phyloP scores from a whole-genome alignment of 2,888 invertebrate genomes.

The Yponomeuta malinellus region DNA sequence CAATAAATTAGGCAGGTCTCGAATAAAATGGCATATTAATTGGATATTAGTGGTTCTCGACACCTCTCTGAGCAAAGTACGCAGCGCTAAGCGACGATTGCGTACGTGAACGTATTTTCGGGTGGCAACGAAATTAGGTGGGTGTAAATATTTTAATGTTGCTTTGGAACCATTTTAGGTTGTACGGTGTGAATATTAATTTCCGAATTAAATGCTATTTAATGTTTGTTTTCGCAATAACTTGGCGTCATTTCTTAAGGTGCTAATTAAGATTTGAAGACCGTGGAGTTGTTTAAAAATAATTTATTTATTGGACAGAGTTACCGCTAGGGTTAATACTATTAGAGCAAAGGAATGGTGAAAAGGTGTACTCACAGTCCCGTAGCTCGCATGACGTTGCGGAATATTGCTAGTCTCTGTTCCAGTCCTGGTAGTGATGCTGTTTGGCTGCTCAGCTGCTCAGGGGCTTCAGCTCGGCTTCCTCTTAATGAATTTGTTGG shows the following conservation, averaged over 20 bases:
- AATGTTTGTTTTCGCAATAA: constrained; percentile 24
- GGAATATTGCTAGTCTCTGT: too few relatives aligned
- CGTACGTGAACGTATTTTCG: constrained; percentile 44
- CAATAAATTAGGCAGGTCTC: constrained; percentile 63
- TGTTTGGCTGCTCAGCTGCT: too few relatives aligned
- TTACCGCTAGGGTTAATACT: too few relatives aligned
- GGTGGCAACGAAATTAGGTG: constrained; percentile 47
- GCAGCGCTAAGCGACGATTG: constrained; percentile 33
- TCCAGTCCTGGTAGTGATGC: too few relatives aligned
- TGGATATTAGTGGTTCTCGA: constrained; percentile 65
- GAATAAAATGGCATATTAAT: constrained; percentile 70
- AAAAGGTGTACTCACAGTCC: too few relatives aligned
- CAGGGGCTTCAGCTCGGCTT: too few relatives aligned
- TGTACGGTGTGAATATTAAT: constrained; percentile 42
- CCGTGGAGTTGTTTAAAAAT: too few relatives aligned
- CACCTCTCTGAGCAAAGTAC: constrained; percentile 44
- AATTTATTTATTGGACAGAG: too few relatives aligned
- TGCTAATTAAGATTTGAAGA: too few relatives aligned
- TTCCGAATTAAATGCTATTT: constrained; percentile 30
- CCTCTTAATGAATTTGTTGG: too few relatives aligned
- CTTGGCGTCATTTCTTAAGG: neutral
- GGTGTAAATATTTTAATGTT: constrained; percentile 46
- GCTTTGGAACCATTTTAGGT: constrained; percentile 34
- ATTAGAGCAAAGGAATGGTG: too few relatives aligned
- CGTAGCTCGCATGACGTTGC: too few relatives aligned